A percentile compares a stretch with the other conserved stretches of the same genome.
These are phyloP conservation scores for Cantharis rufa DNA, from an alignment of 2,888 invertebrate genomes.

Conservation along the genomic window DNA sequence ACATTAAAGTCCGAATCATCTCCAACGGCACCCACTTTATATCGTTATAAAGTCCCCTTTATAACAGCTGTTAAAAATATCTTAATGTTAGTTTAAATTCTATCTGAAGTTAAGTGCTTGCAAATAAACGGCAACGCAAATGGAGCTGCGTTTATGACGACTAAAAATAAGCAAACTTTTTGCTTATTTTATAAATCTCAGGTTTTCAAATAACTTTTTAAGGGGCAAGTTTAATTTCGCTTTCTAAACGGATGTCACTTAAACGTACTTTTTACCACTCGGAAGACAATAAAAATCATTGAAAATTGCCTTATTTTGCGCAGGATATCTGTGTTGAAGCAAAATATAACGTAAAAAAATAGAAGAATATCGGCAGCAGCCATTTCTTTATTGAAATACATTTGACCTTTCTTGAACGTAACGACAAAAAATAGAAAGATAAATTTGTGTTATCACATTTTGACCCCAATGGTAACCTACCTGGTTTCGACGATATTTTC, in stretches of 20 bases:
- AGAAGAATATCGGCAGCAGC: not conserved
- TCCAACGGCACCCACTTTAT: conserved; percentile 49
- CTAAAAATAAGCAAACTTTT: conserved; percentile 36
- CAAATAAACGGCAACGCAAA: conserved; percentile 47
- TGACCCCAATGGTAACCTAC: conserved; percentile 15
- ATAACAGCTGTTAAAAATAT: conserved; percentile 53
- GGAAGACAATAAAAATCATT: not conserved
- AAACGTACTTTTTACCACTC: conserved; percentile 16
- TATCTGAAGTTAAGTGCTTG: conserved; percentile 53
- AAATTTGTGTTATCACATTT: conserved; percentile 20
- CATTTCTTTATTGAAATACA: not conserved
- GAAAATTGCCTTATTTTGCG: conserved; percentile 3
- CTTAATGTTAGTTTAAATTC: conserved; percentile 55
- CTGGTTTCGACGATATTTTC: conserved; percentile 33
- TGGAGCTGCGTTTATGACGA: conserved; percentile 39
- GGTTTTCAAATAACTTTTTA: conserved; percentile 8
- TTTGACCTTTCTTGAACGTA: not conserved
- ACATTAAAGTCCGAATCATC: conserved; percentile 50
- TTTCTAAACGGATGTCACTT: conserved; percentile 26
- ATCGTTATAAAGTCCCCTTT: conserved; percentile 46
- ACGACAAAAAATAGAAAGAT: conserved; percentile 2
- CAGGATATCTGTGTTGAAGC: not conserved
- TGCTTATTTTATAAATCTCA: conserved; percentile 34
- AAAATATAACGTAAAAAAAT: not conserved
- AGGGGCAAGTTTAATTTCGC: conserved; percentile 18